Evolutionary conservation across 2,797 vertebrate species (phyloP), one percentile per base, ranked within the genome.

Genomic region (Esox masquinongy): DNA sequence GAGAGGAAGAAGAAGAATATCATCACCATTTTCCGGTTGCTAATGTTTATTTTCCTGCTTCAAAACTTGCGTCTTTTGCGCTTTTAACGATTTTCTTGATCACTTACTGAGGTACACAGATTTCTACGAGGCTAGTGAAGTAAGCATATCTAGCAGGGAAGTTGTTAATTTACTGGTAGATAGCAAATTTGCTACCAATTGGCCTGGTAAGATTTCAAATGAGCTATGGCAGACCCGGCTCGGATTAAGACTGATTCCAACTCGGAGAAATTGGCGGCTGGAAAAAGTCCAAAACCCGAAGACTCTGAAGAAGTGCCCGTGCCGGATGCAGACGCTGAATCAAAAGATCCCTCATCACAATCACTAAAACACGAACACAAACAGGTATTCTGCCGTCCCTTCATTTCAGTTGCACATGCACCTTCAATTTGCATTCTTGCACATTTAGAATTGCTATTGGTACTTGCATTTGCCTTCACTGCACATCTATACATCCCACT

Each of bases 141-240:
- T 61, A 2, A 61, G n/a, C 56, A 12, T 24, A 61, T 22, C 2
- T 24, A 61, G 9, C 56, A 11, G 22, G 9, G 22, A 61, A 22
- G 56, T 61, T 2, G 11, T 24, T 61, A 12, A 11, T 8, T 59
- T 24, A 4, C 53, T 56, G 14, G 26, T 1, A 26, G 61, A 5
- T 31, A 29, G 61, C 61, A 5, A 6, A 29, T 3, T 63, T 24
- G 61, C 26, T 24, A 29, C 4, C 22, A 12, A 14, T 61, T 24
- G 22, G 56, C 24, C 19, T 56, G 19, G 53, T 56, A 24, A 61
- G 22, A 12, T 59, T 9, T 59, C 51, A 1, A 22, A 24, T 76
- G 80, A 51, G 71, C 29, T 9, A 95, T 95, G 94, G 94, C 94
- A 29, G 94, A 95, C 76, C 94, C 94, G 66, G 93, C 93, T 2